phyloP scores from a whole-genome alignment of 2,888 invertebrate species.

The Morinoia aosen region DNA sequence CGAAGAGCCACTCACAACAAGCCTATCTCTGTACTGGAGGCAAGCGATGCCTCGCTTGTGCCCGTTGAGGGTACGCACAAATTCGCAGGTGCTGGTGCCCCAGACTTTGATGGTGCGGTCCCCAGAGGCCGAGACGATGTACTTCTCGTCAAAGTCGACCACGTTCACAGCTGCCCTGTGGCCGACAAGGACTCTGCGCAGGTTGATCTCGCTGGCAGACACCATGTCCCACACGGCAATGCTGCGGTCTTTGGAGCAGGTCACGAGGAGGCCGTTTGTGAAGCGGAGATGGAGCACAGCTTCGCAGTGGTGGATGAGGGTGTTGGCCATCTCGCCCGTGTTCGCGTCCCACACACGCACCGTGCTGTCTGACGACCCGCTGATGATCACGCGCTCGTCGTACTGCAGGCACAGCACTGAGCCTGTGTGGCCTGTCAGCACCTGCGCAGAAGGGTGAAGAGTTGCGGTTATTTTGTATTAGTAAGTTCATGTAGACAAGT shows the following conservation, averaged over 20 bases:
- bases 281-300: constrained; percentile 98
- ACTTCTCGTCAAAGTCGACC: constrained; percentile 99
- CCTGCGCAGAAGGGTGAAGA: constrained; percentile 73
- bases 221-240: constrained; percentile 99
- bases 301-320: constrained; percentile 99
- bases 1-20: constrained; percentile 98
- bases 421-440: constrained; percentile 97
- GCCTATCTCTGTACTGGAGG: constrained; percentile 96
- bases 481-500: too few species aligned
- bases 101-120: constrained; percentile 98
- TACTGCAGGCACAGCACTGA: constrained; percentile 99
- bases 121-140: constrained; percentile 98
- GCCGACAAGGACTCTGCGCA: constrained; percentile 96
- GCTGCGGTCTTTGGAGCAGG: constrained; percentile 98
- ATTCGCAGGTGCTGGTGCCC: constrained; percentile 99
- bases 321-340: constrained; percentile 97
- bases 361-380: constrained; percentile 97
- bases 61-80: constrained; percentile 97
- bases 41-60: constrained; percentile 99
- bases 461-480: too few species aligned
- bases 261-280: constrained; percentile 99
- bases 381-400: constrained; percentile 98
- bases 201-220: constrained; percentile 94
- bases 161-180: constrained; percentile 99
- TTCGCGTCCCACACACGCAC: constrained; percentile 98